phyloP scores from a whole-genome alignment of 2,113 vertebrate genomes.

The Microcebus murinus region DNA sequence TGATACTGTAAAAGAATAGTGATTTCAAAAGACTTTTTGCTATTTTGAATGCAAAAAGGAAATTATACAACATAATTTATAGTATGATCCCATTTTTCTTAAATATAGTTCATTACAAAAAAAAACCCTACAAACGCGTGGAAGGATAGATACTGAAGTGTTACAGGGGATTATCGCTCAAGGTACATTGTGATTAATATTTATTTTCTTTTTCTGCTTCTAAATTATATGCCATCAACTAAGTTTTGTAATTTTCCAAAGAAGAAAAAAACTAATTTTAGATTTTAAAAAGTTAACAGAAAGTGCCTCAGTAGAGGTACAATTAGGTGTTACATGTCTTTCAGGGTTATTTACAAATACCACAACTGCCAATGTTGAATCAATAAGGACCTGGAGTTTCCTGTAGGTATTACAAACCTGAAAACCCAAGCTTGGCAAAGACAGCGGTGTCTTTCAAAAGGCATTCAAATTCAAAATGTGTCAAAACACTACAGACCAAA shows the following conservation, averaged over 20 bases:
- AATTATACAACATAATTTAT: background rate
- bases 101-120: background rate
- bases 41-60: background rate
- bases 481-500: background rate
- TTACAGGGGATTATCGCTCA: background rate
- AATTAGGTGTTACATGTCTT: background rate
- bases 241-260: constrained; percentile 14
- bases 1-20: background rate
- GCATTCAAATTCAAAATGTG: background rate
- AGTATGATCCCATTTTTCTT: background rate
- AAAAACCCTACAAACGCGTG: background rate
- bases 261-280: background rate
- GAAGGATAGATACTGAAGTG: background rate
- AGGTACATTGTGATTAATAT: background rate
- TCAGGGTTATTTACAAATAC: background rate
- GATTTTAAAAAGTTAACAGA: background rate
- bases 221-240: background rate
- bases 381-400: background rate
- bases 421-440: background rate
- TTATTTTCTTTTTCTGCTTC: background rate
- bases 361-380: background rate
- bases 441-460: background rate
- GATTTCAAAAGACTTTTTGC: background rate
- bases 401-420: background rate
- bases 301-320: background rate